A percentile compares a stretch with the other conserved stretches of the same genome.
phyloP scores from a whole-genome alignment of 2,888 invertebrate species.

The Tiphia femorata region DNA sequence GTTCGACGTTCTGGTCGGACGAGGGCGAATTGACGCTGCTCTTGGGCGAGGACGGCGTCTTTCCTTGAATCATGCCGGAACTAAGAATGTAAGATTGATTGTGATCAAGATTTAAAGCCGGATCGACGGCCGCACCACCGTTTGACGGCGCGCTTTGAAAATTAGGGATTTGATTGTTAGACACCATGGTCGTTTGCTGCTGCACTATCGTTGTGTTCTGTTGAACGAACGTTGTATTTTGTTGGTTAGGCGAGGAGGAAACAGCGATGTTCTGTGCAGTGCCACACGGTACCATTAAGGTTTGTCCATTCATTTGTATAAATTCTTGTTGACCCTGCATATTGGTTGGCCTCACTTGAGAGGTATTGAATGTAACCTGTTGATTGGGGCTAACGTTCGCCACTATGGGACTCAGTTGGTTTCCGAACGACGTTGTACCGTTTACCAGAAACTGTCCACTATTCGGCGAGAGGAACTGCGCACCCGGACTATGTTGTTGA shows the following conservation, averaged over 20 bases:
- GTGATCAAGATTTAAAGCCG: conserved; percentile 73
- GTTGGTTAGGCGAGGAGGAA: conserved; percentile 72
- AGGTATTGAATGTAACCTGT: conserved; percentile 75
- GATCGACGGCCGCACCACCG: conserved; percentile 53
- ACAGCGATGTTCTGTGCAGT: conserved; percentile 72
- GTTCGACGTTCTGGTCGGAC: conserved; percentile 64
- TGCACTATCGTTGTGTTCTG: conserved; percentile 89
- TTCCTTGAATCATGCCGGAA: conserved; percentile 61
- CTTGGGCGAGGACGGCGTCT: conserved; percentile 57
- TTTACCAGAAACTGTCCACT: conserved; percentile 82
- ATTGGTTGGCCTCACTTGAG: conserved; percentile 67
- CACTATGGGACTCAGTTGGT: conserved; percentile 84
- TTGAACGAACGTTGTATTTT: conserved; percentile 82
- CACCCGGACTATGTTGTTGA: conserved; percentile 76
- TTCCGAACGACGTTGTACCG: conserved; percentile 77
- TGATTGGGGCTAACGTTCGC: conserved; percentile 81
- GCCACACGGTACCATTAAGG: conserved; percentile 79
- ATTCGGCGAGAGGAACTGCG: conserved; percentile 82
- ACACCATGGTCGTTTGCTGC: conserved; percentile 83
- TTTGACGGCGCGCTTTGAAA: conserved; percentile 59
- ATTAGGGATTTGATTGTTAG: conserved; percentile 75
- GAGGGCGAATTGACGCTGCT: conserved; percentile 56
- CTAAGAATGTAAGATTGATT: conserved; percentile 68
- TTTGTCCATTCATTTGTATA: conserved; percentile 80
- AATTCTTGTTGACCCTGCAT: conserved; percentile 77